phyloP scores from a whole-genome alignment of 2,888 invertebrate species.

The Autographa gamma region DNA sequence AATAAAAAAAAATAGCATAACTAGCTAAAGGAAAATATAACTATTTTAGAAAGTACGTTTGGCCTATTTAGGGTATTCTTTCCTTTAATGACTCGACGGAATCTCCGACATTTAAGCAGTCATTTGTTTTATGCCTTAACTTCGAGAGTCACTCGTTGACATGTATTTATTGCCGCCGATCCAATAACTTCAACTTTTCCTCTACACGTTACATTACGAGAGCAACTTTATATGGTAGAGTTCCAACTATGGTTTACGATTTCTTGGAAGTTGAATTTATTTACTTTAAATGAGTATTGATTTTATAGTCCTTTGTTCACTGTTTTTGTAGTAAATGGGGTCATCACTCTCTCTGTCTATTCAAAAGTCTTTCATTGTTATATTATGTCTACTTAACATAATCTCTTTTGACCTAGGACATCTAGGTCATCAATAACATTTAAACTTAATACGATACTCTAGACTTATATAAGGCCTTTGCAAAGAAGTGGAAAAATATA shows the following conservation, averaged over 20 bases:
- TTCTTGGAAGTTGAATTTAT: neutral
- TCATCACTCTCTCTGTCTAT: too few relatives aligned
- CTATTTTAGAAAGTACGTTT: neutral
- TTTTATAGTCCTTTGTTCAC: too few relatives aligned
- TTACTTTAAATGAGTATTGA: too few relatives aligned
- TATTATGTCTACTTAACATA: too few relatives aligned
- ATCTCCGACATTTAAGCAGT: slow-evolving; percentile 37
- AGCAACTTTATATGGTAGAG: neutral
- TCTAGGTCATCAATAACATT: too few relatives aligned
- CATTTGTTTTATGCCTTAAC: slow-evolving; percentile 48
- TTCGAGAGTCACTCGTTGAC: slow-evolving; percentile 39
- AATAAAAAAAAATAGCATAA: too few relatives aligned
- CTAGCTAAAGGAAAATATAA: neutral
- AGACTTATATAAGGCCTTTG: too few relatives aligned
- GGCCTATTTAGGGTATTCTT: slow-evolving; percentile 9
- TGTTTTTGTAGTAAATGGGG: too few relatives aligned
- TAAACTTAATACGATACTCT: too few relatives aligned
- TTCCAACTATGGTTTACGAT: slow-evolving; percentile 4
- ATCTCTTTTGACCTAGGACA: too few relatives aligned
- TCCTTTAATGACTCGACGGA: slow-evolving; percentile 38
- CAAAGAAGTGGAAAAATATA: too few relatives aligned
- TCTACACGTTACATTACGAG: neutral
- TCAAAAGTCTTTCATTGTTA: too few relatives aligned
- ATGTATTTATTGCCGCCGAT: slow-evolving; percentile 31
- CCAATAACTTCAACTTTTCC: slow-evolving; percentile 14